Evolutionary conservation across 2,797 vertebrate genomes (phyloP), one percentile per base, ranked within the genome.

Genomic region (Channa striata): DNA sequence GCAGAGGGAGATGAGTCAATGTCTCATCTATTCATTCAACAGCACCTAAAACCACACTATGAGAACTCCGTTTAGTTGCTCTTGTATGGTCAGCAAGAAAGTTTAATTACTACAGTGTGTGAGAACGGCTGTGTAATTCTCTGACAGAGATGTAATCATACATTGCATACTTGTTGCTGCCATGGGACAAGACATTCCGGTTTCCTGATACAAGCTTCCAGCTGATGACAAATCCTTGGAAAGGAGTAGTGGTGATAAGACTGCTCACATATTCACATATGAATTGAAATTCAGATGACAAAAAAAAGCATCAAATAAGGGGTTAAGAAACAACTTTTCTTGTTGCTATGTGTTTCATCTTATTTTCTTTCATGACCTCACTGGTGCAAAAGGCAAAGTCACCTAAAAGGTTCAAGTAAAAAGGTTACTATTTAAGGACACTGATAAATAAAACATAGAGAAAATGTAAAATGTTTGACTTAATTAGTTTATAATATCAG

Each of bases 1-100:
- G 68, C 59, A 36, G 59, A 6, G 8, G 52, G 83, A 57, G 83
- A 87, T 89, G 77, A 91, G 80, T 90, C 82, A 85, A 3, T 66
- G 74, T 83, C 73, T 80, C 37, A 13, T 75, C 67, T 78, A 46
- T 44, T 59, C 39, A 44, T 60, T 62, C 17, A 44, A 70, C 25
- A 25, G 36, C 51, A 56, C 23, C 52, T 36, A 37, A 30, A 61
- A 46, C 42, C 48, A 7, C 39, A 48, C 16, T 44, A 33, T 51
- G 61, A 47, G 16, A 36, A 21, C 16, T 10, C 49, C 19, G 25
- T 30, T 30, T 30, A 30, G 25, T 30, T 30, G 25, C 25, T 6
- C 6, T 30, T 30, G 34, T 8, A 6, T 30, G 44, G n/a, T 57
- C 36, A 53, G 52, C 16, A 77, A 37, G 30, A 68, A 62, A 16